Conservation (phyloP, 2,888 invertebrate species). For the Caenorhabditis sp. region DNA sequence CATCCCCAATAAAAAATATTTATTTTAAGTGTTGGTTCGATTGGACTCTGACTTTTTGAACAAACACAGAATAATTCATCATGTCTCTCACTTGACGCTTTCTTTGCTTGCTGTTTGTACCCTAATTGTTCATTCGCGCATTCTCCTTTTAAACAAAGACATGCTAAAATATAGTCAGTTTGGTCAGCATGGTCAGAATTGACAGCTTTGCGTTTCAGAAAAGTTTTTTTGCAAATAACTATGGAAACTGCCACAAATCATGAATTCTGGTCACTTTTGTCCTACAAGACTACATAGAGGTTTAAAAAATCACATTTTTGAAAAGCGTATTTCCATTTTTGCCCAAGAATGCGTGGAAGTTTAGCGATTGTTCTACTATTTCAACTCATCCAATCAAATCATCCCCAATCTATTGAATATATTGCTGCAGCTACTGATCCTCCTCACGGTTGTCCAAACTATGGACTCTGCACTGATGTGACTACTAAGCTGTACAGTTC, state of each 20-base stretch:
- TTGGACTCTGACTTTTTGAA: not conserved
- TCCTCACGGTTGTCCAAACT: conserved; percentile 61
- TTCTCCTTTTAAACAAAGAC: not conserved
- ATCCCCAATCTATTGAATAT: conserved; percentile 22
- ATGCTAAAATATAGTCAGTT: not conserved
- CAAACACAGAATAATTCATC: not conserved
- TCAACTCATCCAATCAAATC: conserved; percentile 4
- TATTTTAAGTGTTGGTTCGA: too few relatives aligned
- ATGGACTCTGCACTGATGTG: conserved; percentile 40
- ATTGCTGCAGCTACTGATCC: conserved; percentile 26
- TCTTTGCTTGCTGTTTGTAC: not conserved
- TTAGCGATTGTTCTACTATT: not conserved
- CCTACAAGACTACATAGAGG: not conserved
- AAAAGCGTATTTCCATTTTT: too few relatives aligned
- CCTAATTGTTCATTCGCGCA: not conserved
- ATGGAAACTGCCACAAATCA: not conserved
- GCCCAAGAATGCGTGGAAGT: too few relatives aligned
- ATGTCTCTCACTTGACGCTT: not conserved
- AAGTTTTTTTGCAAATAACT: not conserved
- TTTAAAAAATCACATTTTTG: not conserved
- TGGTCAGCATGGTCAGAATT: not conserved
- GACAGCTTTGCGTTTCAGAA: not conserved
- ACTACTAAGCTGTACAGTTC: conserved; percentile 26
- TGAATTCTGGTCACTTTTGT: not conserved
- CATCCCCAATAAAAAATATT: not conserved